Conservation (phyloP, 2,113 vertebrate genomes). For the Eleginops maclovinus region DNA sequence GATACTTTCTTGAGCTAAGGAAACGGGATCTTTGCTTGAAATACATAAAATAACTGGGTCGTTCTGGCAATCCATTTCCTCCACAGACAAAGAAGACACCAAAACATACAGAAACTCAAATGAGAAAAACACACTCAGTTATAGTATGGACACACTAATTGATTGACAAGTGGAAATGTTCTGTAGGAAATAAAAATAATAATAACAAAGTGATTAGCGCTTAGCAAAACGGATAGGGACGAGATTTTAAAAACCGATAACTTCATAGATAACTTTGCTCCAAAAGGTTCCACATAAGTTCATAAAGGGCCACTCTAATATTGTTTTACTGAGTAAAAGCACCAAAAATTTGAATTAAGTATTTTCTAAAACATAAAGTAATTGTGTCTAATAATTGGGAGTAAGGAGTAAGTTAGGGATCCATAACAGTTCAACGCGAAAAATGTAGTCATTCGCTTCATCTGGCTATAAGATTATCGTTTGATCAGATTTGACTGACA, state of each 20-base stretch:
- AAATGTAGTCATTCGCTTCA: background rate
- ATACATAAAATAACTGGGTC: background rate
- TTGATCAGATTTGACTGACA: background rate
- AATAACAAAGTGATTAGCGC: background rate
- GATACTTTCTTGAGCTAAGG: background rate
- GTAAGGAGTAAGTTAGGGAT: background rate
- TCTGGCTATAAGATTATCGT: background rate
- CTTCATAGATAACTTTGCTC: background rate
- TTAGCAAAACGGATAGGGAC: background rate
- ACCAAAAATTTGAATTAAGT: background rate
- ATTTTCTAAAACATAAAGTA: background rate
- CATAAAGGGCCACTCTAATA: background rate
- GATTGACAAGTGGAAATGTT: background rate
- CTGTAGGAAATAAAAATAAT: background rate
- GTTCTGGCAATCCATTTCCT: background rate
- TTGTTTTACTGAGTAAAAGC: background rate
- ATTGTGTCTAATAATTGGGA: background rate
- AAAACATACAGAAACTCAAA: background rate
- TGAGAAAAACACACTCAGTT: background rate
- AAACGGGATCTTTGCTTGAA: too few species aligned
- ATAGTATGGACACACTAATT: background rate
- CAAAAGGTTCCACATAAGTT: background rate
- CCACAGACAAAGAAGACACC: background rate
- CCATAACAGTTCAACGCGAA: background rate
- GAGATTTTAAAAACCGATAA: background rate